Evolutionary conservation across 2,888 invertebrate species (phyloP).

Genomic region (Boloria selene): DNA sequence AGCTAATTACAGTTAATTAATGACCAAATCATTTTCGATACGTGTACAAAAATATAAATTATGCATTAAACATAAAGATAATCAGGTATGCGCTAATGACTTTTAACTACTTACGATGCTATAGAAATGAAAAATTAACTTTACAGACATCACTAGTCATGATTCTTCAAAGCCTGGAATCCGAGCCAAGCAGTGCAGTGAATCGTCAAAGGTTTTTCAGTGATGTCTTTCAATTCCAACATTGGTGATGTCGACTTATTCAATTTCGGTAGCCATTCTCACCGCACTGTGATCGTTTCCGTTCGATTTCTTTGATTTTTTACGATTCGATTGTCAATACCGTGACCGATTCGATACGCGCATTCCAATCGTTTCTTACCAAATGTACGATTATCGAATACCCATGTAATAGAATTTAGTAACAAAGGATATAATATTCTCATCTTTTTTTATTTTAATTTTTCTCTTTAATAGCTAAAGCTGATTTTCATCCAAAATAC

Average conservation of each 20-base stretch:
- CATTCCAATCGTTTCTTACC: conserved; percentile 67
- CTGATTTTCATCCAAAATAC: no score
- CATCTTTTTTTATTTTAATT: no score
- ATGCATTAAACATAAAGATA: no score
- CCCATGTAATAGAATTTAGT: conserved; percentile 41
- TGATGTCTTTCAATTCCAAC: conserved; percentile 75
- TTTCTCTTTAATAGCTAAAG: no score
- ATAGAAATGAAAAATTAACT: not conserved
- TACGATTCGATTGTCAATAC: conserved; percentile 48
- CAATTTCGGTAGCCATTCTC: conserved; percentile 74
- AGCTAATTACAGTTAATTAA: no score
- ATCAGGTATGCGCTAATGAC: no score
- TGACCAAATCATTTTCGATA: no score
- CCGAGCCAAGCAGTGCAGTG: conserved; percentile 58
- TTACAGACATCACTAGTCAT: conserved; percentile 38
- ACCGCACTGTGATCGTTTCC: conserved; percentile 75
- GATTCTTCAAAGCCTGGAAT: conserved; percentile 48
- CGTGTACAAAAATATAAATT: no score
- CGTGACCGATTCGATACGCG: conserved; percentile 69
- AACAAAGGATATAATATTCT: not conserved
- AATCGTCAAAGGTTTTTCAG: conserved; percentile 73
- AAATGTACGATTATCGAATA: conserved; percentile 57
- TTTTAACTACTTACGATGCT: no score
- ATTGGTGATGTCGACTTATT: conserved; percentile 78
- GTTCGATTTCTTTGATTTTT: conserved; percentile 57